Evolutionary conservation across 2,797 vertebrate species (phyloP).

Genomic region (Eulemur coronatus): DNA sequence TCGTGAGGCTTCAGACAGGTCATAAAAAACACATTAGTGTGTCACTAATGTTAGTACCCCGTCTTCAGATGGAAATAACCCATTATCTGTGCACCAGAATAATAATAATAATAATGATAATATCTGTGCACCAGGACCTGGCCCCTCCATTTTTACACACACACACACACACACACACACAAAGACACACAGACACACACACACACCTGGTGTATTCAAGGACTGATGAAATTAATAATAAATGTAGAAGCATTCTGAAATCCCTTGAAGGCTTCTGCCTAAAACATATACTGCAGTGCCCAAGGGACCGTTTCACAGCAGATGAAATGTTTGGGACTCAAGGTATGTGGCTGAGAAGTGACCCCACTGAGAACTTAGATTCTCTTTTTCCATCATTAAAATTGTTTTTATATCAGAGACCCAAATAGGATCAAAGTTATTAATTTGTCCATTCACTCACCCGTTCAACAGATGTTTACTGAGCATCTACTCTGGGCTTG

Average conservation of each 20-base stretch:
- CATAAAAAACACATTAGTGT: fast-evolving
- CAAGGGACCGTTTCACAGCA: background rate
- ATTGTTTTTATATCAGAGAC: background rate
- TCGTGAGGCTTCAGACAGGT: background rate
- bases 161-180: background rate
- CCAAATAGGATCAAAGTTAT: background rate
- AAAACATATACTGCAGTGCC: background rate
- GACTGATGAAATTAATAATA: background rate
- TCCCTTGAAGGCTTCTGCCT: background rate
- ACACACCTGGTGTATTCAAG: background rate
- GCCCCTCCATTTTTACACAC: background rate
- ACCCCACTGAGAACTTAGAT: background rate
- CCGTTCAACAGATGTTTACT: background rate
- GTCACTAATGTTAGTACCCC: fast-evolving
- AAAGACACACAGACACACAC: background rate
- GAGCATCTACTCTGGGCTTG: background rate
- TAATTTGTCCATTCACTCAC: background rate
- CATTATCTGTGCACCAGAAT: background rate
- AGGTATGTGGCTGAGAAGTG: background rate
- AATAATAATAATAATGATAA: background rate
- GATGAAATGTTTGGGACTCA: background rate
- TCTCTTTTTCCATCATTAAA: background rate
- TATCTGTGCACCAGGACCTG: background rate
- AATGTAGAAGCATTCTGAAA: background rate
- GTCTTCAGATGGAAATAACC: background rate